Percentiles rank a stretch among this genome's conserved stretches.
phyloP scores from a whole-genome alignment of 2,113 vertebrate genomes.

The Pipa parva region DNA sequence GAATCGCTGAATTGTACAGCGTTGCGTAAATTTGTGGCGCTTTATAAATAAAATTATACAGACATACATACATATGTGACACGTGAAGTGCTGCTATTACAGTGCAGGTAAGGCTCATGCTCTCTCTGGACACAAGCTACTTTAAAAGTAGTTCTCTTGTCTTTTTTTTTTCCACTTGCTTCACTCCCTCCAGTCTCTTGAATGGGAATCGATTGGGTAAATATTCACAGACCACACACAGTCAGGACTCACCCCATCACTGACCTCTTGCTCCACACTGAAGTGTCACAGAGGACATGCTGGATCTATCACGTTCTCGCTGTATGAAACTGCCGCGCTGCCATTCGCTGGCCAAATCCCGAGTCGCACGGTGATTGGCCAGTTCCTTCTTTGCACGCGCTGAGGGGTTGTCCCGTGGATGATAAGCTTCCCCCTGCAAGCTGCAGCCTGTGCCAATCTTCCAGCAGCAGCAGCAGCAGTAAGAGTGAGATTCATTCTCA shows the following conservation, averaged over 20 bases:
- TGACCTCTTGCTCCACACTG: neutral
- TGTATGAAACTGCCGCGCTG: neutral
- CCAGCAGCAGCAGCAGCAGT: neutral
- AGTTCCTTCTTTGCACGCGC: constrained; percentile 23
- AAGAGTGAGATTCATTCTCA: neutral
- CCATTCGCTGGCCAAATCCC: constrained; percentile 27
- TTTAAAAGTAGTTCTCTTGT: neutral
- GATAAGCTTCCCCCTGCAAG: constrained; percentile 35
- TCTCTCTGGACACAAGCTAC: neutral
- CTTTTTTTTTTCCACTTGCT: neutral
- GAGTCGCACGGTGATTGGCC: constrained; percentile 27
- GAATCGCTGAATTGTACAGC: no score
- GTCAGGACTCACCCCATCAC: neutral
- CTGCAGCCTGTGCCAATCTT: neutral
- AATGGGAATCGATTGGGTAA: neutral
- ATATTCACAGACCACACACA: neutral
- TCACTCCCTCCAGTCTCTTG: neutral
- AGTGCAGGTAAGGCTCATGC: neutral
- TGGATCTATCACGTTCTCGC: constrained; percentile 12
- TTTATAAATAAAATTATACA: no score
- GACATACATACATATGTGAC: neutral
- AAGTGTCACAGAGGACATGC: constrained; percentile 5
- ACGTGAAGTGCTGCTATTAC: neutral
- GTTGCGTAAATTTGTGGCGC: no score
- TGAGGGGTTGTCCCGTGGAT: constrained; percentile 11